These are phyloP conservation scores for Labroides dimidiatus DNA, from an alignment of 2,797 vertebrate genomes.

Conservation along the genomic window DNA sequence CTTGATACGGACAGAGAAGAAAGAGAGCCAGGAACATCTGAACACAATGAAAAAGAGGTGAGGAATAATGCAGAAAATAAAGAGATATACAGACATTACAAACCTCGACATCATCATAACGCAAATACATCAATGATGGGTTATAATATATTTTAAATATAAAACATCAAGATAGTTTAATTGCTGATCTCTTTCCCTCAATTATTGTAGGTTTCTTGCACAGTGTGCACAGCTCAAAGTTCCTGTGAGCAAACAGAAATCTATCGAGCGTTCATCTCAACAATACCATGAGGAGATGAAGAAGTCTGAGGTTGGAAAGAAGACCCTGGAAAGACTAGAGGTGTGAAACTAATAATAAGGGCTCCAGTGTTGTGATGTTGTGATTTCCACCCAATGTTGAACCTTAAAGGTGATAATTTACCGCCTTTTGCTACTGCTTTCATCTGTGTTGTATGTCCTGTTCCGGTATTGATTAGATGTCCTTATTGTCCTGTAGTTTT, in stretches of 20 bases:
- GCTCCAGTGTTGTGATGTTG: too few relatives aligned
- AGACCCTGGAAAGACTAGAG: conserved; percentile 64
- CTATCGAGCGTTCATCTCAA: conserved; percentile 27
- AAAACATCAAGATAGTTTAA: too few relatives aligned
- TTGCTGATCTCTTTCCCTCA: not conserved
- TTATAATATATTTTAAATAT: too few relatives aligned
- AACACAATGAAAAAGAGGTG: conserved; percentile 80
- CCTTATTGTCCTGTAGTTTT: too few relatives aligned
- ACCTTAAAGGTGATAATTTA: too few relatives aligned
- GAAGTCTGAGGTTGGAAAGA: conserved; percentile 61
- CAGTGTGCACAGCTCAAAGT: conserved; percentile 77
- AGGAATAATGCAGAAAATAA: conserved; percentile 32
- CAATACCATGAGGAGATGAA: conserved; percentile 69
- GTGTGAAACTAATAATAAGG: too few relatives aligned
- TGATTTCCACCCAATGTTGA: too few relatives aligned
- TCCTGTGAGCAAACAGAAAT: conserved; percentile 65
- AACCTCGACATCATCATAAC: not conserved
- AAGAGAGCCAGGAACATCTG: conserved; percentile 80
- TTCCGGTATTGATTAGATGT: too few relatives aligned
- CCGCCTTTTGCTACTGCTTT: too few relatives aligned
- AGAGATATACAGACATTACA: too few relatives aligned
- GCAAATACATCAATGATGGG: too few relatives aligned
- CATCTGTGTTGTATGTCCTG: too few relatives aligned
- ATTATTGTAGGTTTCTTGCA: conserved; percentile 74
- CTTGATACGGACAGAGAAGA: conserved; percentile 64